Base-by-base conservation (phyloP, 1,140 invertebrate species). In the Drosophila santomea region DNA sequence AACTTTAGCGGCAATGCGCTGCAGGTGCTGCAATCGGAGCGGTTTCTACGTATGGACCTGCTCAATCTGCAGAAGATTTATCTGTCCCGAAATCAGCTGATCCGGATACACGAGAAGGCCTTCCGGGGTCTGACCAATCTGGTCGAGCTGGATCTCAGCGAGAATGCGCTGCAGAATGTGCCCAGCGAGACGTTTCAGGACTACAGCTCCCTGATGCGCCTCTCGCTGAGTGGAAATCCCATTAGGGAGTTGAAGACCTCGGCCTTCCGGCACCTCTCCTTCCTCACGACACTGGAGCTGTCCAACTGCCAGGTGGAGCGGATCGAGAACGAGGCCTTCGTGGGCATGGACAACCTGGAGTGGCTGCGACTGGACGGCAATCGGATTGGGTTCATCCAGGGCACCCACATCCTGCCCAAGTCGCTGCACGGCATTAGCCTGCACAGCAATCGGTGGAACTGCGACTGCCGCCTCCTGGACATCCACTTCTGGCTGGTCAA, bases 51-150 rank as follows among this genome's bases (percentile, higher is more conserved):
- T 74, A 94, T 97, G 60, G 95, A 96, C 14, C 93, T 98, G 55
- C 94, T 96, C n/a, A 97, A 98, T 93, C 93, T 98, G 52, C 97
- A 98, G 84, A 96, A 96, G 81, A 95, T 98, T 52, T 97, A 96
- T 91, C 92, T 98, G 41, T 94, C 95, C 25, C 94, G 95, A 67
- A 97, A 97, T 88, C 94, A 95, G 66, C 94, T 98, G 59, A 95
- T 94, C 76, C 94, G 95, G 72, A 95, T 98, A 60, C 96, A 97
- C 79, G 95, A 95, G 61, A 94, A 94, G 71, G 95, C 97, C 3
- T 97, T 98, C 90, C 94, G 95, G 28, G 97, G 97, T 1, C 93
- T 98, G 23, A 96, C 96, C 8, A 98, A 98, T 91, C 93, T 98
- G 15, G 96, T 98, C 3, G 97, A 98, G 92, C 93, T 98, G 69